Percentiles rank a stretch among this genome's conserved stretches.
Evolutionary conservation across 2,113 vertebrate genomes (phyloP).

Genomic region (Hippocampus mohnikei): DNA sequence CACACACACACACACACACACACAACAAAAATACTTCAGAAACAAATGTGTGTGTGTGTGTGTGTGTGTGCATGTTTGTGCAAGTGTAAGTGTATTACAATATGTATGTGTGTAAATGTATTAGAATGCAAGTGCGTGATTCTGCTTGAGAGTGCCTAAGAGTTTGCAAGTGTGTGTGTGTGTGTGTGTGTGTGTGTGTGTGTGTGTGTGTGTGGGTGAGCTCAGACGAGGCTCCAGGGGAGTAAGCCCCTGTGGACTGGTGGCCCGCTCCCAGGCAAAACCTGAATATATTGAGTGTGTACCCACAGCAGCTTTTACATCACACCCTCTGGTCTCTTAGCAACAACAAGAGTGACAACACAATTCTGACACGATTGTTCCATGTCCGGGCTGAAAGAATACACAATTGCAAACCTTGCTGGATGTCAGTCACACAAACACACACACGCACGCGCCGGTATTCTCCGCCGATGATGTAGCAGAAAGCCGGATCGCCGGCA

Average conservation of each 20-base stretch:
- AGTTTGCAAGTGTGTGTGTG: neutral
- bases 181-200: neutral
- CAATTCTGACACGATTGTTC: slow-evolving; percentile 1
- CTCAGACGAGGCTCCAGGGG: slow-evolving; percentile 12
- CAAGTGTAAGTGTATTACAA: neutral
- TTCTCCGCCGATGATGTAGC: neutral
- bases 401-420: neutral
- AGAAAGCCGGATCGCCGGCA: neutral
- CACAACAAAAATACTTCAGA: too few relatives aligned
- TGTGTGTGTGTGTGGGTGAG: neutral
- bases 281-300: slow-evolving; percentile 20
- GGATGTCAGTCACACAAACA: neutral
- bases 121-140: too few relatives aligned
- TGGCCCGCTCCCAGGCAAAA: slow-evolving; percentile 11
- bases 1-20: neutral
- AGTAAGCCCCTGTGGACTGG: slow-evolving; percentile 11
- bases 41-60: too few relatives aligned
- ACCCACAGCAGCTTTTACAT: slow-evolving; percentile 37
- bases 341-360: slow-evolving; percentile 54
- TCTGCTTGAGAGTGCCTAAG: too few relatives aligned
- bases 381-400: neutral
- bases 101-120: neutral
- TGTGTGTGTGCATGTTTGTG: neutral
- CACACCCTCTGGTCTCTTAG: slow-evolving; percentile 50
- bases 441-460: neutral